These are phyloP conservation scores for Diorhabda elongata DNA, from an alignment of 1,140 invertebrate genomes.

Conservation along the genomic window DNA sequence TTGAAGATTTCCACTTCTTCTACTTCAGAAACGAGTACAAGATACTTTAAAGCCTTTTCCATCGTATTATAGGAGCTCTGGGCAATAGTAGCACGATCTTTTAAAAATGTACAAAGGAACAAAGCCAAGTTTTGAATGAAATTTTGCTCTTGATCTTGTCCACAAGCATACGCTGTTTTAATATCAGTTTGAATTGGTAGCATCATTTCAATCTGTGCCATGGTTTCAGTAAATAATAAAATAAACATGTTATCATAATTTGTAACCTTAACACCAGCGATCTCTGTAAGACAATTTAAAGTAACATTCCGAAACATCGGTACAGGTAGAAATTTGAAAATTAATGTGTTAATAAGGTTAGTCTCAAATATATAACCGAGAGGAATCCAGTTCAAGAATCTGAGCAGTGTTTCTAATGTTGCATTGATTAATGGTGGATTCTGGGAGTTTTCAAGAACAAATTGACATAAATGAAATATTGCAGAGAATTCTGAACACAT, in stretches of 20 bases:
- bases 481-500: conserved; percentile 99
- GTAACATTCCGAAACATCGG: conserved; percentile 98
- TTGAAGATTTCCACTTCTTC: conserved; percentile 99
- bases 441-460: conserved; percentile 96
- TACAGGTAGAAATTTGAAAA: conserved; percentile 96
- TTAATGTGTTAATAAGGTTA: conserved; percentile 89
- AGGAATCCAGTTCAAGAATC: conserved; percentile 99
- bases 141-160: conserved; percentile 95
- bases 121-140: conserved; percentile 98
- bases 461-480: conserved; percentile 96
- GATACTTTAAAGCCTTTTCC: conserved; percentile 83
- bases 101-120: conserved; percentile 95
- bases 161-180: conserved; percentile 86
- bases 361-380: conserved; percentile 99
- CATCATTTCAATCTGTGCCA: conserved; percentile 89
- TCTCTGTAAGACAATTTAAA: conserved; percentile 97
- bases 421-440: conserved; percentile 91
- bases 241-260: conserved; percentile 93
- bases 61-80: conserved; percentile 74
- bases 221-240: conserved; percentile 82
- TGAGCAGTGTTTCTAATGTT: conserved; percentile 91
- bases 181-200: conserved; percentile 88
- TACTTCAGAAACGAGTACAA: conserved; percentile 96
- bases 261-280: conserved; percentile 80
- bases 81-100: conserved; percentile 88